Evolutionary conservation across 1,140 invertebrate genomes (phyloP).

Genomic region (Zaprionus gabonicus): DNA sequence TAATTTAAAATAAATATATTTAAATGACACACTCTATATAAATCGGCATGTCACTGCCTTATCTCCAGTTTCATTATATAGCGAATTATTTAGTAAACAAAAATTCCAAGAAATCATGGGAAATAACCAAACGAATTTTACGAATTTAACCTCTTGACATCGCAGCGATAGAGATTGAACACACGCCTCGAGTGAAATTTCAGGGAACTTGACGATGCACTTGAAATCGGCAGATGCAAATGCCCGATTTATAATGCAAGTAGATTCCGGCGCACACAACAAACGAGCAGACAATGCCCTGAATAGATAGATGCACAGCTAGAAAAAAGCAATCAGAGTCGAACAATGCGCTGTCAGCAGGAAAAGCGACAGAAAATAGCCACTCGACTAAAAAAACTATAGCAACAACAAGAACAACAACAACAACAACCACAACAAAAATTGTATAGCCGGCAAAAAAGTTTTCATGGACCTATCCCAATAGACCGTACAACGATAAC

Average conservation of each 20-base stretch:
- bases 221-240: constrained; percentile 6
- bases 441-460: constrained; percentile 21
- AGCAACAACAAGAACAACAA: constrained; percentile 15
- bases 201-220: not conserved
- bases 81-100: not conserved
- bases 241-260: constrained; percentile 11
- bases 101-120: not conserved
- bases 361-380: constrained; percentile 2
- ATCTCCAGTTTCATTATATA: not conserved
- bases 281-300: constrained; percentile 11
- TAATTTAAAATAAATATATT: not conserved
- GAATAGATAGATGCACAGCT: not conserved
- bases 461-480: constrained; percentile 57
- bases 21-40: not conserved
- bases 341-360: constrained; percentile 23
- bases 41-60: not conserved
- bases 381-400: not conserved
- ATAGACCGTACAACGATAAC: constrained; percentile 23
- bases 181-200: not conserved
- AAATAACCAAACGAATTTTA: not conserved
- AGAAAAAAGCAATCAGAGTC: constrained; percentile 9
- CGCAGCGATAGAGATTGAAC: not conserved
- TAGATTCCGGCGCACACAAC: constrained; percentile 2
- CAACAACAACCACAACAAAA: constrained; percentile 19
- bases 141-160: not conserved